Percentiles rank a stretch among this genome's conserved stretches.
phyloP scores from a whole-genome alignment of 2,113 vertebrate genomes.

The Gymnobelideus leadbeateri region DNA sequence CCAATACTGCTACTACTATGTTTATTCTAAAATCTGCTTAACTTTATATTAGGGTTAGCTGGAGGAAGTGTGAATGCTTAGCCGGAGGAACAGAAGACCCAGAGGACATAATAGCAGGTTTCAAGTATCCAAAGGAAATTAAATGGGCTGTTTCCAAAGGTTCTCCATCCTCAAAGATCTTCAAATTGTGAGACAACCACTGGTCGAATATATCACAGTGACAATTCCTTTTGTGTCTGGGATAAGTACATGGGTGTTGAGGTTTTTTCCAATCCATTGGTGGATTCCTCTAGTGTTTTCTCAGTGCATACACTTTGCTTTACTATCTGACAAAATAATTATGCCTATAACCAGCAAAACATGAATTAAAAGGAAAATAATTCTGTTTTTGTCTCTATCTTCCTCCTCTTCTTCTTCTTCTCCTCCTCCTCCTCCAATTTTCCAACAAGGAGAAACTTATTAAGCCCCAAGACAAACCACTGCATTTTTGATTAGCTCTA shows the following conservation, averaged over 20 bases:
- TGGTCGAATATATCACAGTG: neutral
- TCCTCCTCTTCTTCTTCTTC: neutral
- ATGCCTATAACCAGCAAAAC: neutral
- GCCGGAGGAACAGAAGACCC: neutral
- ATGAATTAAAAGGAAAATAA: neutral
- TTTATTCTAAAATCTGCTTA: neutral
- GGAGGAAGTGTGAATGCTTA: no score
- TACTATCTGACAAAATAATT: neutral
- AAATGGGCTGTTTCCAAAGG: neutral
- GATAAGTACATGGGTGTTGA: neutral
- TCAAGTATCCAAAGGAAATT: neutral
- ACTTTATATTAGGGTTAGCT: no score
- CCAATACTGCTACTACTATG: no score
- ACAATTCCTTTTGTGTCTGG: neutral
- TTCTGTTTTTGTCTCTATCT: neutral
- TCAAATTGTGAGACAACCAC: neutral
- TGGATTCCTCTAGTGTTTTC: neutral
- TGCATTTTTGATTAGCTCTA: neutral
- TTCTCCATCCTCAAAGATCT: neutral
- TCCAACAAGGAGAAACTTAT: neutral
- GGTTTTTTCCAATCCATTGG: neutral
- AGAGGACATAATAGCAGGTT: neutral
- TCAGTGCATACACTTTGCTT: neutral
- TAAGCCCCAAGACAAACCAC: no score
- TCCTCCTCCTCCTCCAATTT: neutral